These are phyloP conservation scores for Dicranocentrus wangi DNA, from an alignment of 2,888 invertebrate species.

Conservation along the genomic window DNA sequence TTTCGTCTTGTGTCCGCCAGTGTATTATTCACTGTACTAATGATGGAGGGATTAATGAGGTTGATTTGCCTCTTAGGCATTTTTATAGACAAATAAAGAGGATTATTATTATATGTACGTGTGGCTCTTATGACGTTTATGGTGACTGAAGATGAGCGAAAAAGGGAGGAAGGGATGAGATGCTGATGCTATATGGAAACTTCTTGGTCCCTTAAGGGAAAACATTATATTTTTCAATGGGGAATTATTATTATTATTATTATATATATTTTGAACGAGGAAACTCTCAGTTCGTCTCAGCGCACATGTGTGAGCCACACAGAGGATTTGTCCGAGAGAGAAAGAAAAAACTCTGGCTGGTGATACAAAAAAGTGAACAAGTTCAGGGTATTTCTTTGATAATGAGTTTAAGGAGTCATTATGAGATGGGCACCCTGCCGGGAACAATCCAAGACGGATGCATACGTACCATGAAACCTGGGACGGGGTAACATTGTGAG, in stretches of 20 bases:
- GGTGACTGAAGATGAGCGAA: constrained; percentile 23
- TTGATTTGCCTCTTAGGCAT: constrained; percentile 60
- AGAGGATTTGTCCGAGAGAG: too few relatives aligned
- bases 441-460: constrained; percentile 60
- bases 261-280: not conserved
- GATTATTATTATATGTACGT: constrained; percentile 47
- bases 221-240: too few relatives aligned
- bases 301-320: constrained; percentile 27
- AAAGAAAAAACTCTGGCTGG: constrained; percentile 9
- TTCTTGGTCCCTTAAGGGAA: constrained; percentile 12
- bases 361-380: constrained; percentile 11
- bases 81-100: constrained; percentile 57
- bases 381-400: constrained; percentile 53
- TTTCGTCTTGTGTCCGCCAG: constrained; percentile 8
- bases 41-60: constrained; percentile 60
- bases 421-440: constrained; percentile 67
- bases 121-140: constrained; percentile 54
- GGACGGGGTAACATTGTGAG: too few relatives aligned
- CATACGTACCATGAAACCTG: constrained; percentile 14
- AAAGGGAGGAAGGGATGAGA: constrained; percentile 16
- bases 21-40: constrained; percentile 39
- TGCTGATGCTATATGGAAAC: not conserved
- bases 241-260: too few relatives aligned
- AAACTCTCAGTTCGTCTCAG: not conserved
- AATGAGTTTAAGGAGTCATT: constrained; percentile 72